Evolutionary conservation across 2,888 invertebrate genomes (phyloP), one percentile per base, ranked within the genome.

Genomic region (Seladonia tumulorum): DNA sequence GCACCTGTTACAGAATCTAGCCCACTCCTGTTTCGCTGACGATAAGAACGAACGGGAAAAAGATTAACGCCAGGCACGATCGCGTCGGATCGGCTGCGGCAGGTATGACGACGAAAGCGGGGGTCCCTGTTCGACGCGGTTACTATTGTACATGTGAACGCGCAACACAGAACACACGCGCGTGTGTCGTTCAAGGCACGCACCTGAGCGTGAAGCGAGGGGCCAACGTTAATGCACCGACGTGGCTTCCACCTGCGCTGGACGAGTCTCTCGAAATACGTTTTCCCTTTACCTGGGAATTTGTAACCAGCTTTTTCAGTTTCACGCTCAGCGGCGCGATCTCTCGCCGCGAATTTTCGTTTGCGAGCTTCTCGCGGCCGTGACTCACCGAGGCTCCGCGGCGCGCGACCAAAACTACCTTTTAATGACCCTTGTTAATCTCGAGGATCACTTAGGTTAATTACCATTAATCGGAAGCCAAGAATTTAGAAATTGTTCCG

Each of bases 151-250:
- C 39, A 42, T 39, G 35, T 66, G 66, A 66, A 66, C 29, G 29
- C 29, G 18, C 29, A 18, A 18, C 29, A 18, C 12, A 14, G 16
- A 29, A 18, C 5, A 18, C 12, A n/a, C 12, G 42, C 68, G 18
- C 35, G 35, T 68, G 88, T 86, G 86, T 86, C 87, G 90, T 88
- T 93, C 90, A 90, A 90, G 90, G 87, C 83, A 90, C 87, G 90
- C 93, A 93, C 88, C 93, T 90, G 90, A 93, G 93, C 93, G 90
- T 93, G 91, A 93, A 93, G 90, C 87, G 86, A 85, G 60, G 75
- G 83, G 74, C 76, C 87, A 74, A 35, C 86, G 89, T 86, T 90
- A 90, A 90, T 91, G 89, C 88, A 90, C 77, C 86, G 73, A 84
- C 86, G 81, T 88, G 87, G 89, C 88, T 90, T 92, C 91, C 91